These are phyloP conservation scores for Tipula vernalis DNA, from an alignment of 2,888 invertebrate genomes.

Conservation along the genomic window DNA sequence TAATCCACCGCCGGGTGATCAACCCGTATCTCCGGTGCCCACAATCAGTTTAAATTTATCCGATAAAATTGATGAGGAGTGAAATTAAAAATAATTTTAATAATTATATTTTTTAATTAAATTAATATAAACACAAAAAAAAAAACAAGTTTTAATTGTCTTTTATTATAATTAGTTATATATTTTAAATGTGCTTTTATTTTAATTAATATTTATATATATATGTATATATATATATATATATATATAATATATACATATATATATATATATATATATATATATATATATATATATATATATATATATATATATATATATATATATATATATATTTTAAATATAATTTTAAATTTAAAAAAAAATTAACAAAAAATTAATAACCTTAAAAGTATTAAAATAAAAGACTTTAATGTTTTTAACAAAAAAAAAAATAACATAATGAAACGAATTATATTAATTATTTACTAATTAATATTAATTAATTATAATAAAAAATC, in stretches of 20 bases:
- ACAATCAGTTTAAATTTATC: constrained; percentile 21
- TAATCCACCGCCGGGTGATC: constrained; percentile 24
- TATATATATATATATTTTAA: neutral
- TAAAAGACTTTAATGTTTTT: neutral
- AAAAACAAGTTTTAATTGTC: neutral
- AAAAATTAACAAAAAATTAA: neutral
- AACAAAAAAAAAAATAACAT: neutral
- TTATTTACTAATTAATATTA: neutral
- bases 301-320: neutral
- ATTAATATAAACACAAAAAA: neutral
- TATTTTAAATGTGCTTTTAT: constrained; percentile 9
- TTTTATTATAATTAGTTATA: neutral
- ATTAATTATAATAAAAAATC: neutral
- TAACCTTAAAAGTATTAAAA: neutral
- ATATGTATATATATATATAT: neutral
- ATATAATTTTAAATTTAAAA: neutral
- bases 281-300: neutral
- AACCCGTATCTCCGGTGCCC: constrained; percentile 10
- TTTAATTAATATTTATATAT: neutral
- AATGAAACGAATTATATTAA: neutral
- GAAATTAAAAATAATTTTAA: constrained; percentile 18
- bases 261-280: neutral
- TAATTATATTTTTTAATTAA: constrained; percentile 6
- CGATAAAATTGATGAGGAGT: constrained; percentile 33
- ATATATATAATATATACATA: neutral